A percentile compares a stretch with the other conserved stretches of the same genome.
Conservation (phyloP, 2,797 vertebrate genomes). For the Semotilus atromaculatus region DNA sequence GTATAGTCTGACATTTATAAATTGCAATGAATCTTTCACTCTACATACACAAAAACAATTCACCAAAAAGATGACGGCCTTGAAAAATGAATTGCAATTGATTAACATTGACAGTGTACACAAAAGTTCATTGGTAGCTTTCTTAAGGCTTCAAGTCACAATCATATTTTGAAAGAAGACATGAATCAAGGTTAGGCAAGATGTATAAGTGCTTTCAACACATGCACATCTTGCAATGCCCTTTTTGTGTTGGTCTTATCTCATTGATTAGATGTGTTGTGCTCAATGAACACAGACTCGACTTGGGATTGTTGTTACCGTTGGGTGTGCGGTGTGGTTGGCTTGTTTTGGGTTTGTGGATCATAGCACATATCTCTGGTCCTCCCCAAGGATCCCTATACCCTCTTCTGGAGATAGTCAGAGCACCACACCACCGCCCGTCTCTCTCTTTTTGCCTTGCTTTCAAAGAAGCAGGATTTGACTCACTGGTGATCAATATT, state of each 20-base stretch:
- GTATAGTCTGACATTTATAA: conserved; percentile 5
- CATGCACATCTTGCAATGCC: conserved; percentile 65
- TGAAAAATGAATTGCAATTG: conserved; percentile 60
- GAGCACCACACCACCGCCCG: conserved; percentile 69
- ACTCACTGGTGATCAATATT: conserved; percentile 92
- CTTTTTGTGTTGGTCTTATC: conserved; percentile 71
- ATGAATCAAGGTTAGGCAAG: conserved; percentile 43
- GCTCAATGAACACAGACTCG: conserved; percentile 78
- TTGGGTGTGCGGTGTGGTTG: conserved; percentile 69
- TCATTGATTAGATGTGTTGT: conserved; percentile 77
- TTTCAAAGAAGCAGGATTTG: conserved; percentile 83
- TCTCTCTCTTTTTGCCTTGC: conserved; percentile 72
- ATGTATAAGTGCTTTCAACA: conserved; percentile 63
- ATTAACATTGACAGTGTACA: conserved; percentile 69
- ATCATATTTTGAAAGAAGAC: conserved; percentile 53
- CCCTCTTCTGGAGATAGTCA: conserved; percentile 77
- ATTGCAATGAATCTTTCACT: conserved; percentile 10
- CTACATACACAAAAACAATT: conserved; percentile 34
- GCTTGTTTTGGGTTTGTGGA: conserved; percentile 69
- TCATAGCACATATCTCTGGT: conserved; percentile 58
- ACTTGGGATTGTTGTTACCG: conserved; percentile 58
- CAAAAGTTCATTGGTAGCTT: conserved; percentile 60
- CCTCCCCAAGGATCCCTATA: conserved; percentile 67
- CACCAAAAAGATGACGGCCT: conserved; percentile 38
- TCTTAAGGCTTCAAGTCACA: conserved; percentile 55